A percentile compares a stretch with the other conserved stretches of the same genome.
These are phyloP conservation scores for Sebastes oblongus DNA, from an alignment of 2,797 vertebrate species.

Conservation along the genomic window DNA sequence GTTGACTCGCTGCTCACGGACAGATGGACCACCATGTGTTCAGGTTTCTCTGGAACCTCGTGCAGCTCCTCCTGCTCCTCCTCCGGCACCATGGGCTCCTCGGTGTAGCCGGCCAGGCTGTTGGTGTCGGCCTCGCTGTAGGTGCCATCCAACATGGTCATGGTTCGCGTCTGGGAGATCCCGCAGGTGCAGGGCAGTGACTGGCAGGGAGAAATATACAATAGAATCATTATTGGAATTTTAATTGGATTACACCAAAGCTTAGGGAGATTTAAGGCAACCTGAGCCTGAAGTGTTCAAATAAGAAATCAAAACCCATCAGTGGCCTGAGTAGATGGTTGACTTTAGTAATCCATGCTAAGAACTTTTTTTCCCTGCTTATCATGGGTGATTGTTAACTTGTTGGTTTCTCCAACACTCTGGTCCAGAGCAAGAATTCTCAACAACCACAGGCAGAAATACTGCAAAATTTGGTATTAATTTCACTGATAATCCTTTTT, in stretches of 20 bases:
- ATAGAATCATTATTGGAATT: background rate
- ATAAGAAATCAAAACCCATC: background rate
- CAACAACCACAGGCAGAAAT: background rate
- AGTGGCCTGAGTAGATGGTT: background rate
- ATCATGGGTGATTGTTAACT: background rate
- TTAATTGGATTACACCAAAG: background rate
- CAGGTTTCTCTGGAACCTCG: conserved; percentile 82
- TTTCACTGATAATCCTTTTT: background rate
- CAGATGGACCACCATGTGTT: conserved; percentile 91
- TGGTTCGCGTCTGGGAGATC: conserved; percentile 88
- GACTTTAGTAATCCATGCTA: background rate
- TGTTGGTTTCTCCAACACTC: background rate
- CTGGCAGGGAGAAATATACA: conserved; percentile 16
- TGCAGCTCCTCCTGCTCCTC: conserved; percentile 87
- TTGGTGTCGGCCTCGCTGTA: conserved; percentile 93
- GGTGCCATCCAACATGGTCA: conserved; percentile 91
- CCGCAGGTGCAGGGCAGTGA: conserved; percentile 89
- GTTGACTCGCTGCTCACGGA: conserved; percentile 88
- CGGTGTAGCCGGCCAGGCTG: conserved; percentile 92
- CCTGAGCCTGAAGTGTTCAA: background rate
- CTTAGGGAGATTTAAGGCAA: background rate
- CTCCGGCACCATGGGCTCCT: conserved; percentile 85
- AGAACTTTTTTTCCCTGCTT: background rate
- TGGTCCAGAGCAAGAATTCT: background rate
- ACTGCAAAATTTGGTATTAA: background rate